Base-by-base conservation (phyloP, 2,797 vertebrate species). In the Spondyliosoma cantharus region DNA sequence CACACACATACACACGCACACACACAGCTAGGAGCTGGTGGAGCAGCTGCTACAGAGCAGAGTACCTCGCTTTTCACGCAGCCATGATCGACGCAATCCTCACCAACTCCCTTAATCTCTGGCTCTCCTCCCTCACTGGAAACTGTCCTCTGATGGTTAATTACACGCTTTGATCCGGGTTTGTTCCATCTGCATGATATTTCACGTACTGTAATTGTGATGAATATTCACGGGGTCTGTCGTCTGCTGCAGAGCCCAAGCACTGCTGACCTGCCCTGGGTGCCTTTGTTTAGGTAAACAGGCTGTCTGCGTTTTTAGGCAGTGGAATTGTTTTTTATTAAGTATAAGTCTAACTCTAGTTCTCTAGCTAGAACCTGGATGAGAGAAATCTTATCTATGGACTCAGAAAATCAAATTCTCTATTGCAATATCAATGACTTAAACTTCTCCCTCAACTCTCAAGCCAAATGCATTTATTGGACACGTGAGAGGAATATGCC, bases 91-190 rank as follows among this genome's bases (percentile, higher is more conserved):
- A 73, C 48, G 37, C 76, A 59, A 62, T 80, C 46, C 71, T 83
- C 52, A 71, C 85, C 76, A 71, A 73, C 72, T 85, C 72, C 62
- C 70, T 78, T 85, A 85, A 90, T 89, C 89, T 87, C 79, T 61
- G 54, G n/a, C 81, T 90, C 83, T 88, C 87, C 90, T 83, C 82
- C 87, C 71, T 87, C 74, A 46, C 82, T 87, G 76, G 71, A 87
- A 91, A 78, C 82, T 73, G 70, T 91, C 86, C 90, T 89, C 87
- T 86, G 82, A 83, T 87, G 81, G 78, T 85, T 93, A 93, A 94
- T 94, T 94, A 87, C 76, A 76, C 57, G 80, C 93, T 93, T 94
- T 94, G 92, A 94, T 94, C 91, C 86, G 72, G 83, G 87, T 92
- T 91, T 93, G 90, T 90, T 87, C 87, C 86, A 86, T 91, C 89